Evolutionary conservation across 2,113 vertebrate genomes (phyloP).

Genomic region (Uria aalge): DNA sequence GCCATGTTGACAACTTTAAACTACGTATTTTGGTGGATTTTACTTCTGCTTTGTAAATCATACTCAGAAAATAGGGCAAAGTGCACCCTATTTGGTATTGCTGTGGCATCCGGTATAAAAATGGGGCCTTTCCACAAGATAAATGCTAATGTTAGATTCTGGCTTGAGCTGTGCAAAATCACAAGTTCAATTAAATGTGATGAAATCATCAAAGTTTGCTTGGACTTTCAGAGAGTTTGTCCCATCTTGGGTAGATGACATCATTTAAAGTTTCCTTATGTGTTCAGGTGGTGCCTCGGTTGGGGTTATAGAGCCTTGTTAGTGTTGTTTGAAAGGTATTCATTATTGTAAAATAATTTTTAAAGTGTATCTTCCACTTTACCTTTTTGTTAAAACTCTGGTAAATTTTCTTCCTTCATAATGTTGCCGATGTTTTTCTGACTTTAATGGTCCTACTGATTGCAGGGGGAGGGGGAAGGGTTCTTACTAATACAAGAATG

Average conservation of each 20-base stretch:
- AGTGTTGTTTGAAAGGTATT: background rate
- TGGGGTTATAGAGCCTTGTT: background rate
- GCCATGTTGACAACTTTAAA: background rate
- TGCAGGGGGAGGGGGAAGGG: too few species aligned
- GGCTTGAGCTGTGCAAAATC: background rate
- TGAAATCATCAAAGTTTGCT: background rate
- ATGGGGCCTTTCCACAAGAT: too few species aligned
- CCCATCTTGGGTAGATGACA: background rate
- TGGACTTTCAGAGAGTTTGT: background rate
- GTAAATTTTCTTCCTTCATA: background rate
- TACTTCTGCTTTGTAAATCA: background rate
- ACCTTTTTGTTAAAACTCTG: background rate
- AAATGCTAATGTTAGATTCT: background rate
- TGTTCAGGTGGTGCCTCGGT: background rate
- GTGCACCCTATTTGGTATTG: background rate
- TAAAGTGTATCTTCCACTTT: background rate
- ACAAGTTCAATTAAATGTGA: background rate
- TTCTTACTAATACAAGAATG: background rate
- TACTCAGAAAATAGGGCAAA: background rate
- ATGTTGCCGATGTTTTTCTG: background rate
- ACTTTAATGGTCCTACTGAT: background rate
- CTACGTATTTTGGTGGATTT: background rate
- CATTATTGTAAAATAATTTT: background rate
- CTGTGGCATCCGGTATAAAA: background rate
- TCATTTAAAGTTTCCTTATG: background rate